Evolutionary conservation across 35 echinoderm and acorn worm species (phyloP), one percentile per base, ranked within the genome.

Genomic region (Chiridota heheva): DNA sequence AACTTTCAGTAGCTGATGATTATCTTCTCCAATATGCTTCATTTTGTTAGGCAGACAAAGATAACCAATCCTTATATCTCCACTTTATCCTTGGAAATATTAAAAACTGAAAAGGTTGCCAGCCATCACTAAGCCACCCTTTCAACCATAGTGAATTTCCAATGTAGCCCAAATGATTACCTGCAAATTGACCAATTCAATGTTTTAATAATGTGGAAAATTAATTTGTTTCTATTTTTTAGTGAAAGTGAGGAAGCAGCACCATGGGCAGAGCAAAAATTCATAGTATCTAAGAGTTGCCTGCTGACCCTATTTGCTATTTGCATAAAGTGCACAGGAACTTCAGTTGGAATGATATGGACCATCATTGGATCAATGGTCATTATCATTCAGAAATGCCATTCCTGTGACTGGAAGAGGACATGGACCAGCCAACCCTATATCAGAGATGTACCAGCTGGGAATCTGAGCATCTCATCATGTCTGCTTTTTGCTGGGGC

Each of bases 351-450:
- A 24, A 72, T 10, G 22, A 33, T 72, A 15, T 13, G 69, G 13
- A 72, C 16, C 5, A 35, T 86, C 1, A 44, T 57, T 18, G 83
- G 83, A 18, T 30, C 47, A 0, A 61, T 76, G 55, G 33, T 77
- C 1, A 12, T 44, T 0, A 31, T 76, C 5, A 35, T 10, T 7
- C 41, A 48, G 35, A 71, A 60, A 25, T 76, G 70, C 42, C 36
- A 7, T n/a, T 8, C 37, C 20, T 86, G 83, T 37, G 15, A 13
- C 27, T 53, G 45, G 36, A 69, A 37, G 25, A 40, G 48, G 32
- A 65, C 20, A 37, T 88, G 85, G 75, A 29, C 27, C 13, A 88
- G 85, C 40, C 85, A 88, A 42, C 76, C 75, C 10, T 27, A 27
- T 7, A 53, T 81, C 20, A 42, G 42, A 47, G 57, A 68, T 37